These are phyloP conservation scores for Erethizon dorsatum DNA, from an alignment of 2,797 vertebrate species.

Conservation along the genomic window DNA sequence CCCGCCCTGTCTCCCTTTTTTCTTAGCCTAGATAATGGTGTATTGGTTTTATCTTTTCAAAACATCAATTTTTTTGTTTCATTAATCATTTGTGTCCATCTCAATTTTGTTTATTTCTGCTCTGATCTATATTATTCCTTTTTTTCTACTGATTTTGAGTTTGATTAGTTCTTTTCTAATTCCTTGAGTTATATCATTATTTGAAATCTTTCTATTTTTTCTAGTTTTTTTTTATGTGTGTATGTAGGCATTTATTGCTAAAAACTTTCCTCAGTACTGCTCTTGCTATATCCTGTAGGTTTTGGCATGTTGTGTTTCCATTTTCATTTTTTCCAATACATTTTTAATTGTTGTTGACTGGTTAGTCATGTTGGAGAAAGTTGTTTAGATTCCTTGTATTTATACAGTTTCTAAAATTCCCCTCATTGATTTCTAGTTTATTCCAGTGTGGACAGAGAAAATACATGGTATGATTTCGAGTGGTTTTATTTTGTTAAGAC, in stretches of 20 bases:
- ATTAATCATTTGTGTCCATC: background rate
- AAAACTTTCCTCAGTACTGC: background rate
- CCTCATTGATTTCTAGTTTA: too few relatives aligned
- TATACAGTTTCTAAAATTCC: background rate
- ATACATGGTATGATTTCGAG: background rate
- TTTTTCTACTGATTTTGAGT: background rate
- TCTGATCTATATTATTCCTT: background rate
- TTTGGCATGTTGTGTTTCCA: background rate
- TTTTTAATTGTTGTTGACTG: background rate
- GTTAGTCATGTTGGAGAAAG: background rate
- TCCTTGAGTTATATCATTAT: background rate
- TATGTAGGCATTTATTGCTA: background rate
- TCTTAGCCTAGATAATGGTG: background rate
- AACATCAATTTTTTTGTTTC: background rate
- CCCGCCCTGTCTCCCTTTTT: background rate
- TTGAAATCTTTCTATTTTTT: background rate
- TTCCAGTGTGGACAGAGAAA: background rate
- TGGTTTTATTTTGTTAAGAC: background rate
- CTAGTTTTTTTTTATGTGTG: background rate
- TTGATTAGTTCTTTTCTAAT: background rate
- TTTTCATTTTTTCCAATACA: background rate
- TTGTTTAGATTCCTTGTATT: background rate
- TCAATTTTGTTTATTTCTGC: background rate
- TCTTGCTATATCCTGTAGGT: background rate
- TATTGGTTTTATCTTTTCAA: background rate